Percentiles rank a stretch among this genome's conserved stretches.
Conservation (phyloP, 2,888 invertebrate genomes). For the Phorcus lineatus region DNA sequence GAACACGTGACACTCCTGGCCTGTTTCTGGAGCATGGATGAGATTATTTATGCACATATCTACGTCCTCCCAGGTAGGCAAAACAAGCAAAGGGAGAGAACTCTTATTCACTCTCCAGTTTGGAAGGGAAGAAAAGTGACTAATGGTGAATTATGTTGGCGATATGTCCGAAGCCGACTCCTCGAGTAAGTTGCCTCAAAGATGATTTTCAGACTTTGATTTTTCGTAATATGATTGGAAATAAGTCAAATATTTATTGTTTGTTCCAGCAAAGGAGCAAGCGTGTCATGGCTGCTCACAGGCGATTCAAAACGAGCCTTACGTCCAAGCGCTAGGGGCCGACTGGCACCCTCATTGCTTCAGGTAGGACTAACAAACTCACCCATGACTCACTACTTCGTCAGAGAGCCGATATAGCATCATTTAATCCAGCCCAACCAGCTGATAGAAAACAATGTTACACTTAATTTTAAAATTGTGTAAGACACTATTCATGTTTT, state of each 20-base stretch:
- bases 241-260: not conserved
- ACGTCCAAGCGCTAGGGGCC: constrained; percentile 55
- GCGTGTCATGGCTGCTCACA: constrained; percentile 52
- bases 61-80: no score
- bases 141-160: constrained; percentile 10
- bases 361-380: constrained; percentile 45
- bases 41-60: no score
- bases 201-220: not conserved
- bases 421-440: not conserved
- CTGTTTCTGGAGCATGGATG: no score
- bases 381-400: not conserved
- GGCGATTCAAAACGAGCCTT: constrained; percentile 49
- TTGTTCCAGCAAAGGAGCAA: constrained; percentile 34
- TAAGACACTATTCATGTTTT: no score
- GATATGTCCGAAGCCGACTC: not conserved
- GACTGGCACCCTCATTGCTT: constrained; percentile 66
- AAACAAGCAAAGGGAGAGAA: not conserved
- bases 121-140: not conserved
- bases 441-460: no score
- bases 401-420: not conserved
- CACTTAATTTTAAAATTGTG: no score
- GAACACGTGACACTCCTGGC: no score
- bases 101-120: not conserved
- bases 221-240: not conserved
- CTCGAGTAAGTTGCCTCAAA: not conserved